phyloP scores from a whole-genome alignment of 2,888 invertebrate genomes.

The Pocota personata region DNA sequence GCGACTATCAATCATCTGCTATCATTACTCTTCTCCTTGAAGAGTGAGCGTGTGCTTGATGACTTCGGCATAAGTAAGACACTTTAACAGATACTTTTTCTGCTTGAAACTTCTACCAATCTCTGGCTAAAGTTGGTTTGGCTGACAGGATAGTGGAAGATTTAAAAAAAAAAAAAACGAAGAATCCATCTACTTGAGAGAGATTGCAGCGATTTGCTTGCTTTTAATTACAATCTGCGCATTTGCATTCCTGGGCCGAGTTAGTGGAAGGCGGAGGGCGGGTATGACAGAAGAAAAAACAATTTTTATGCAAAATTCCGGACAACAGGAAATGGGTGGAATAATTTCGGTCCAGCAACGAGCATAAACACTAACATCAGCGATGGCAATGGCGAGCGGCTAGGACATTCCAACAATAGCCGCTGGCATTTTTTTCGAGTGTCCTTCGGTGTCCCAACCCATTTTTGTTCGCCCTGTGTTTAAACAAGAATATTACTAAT shows the following conservation, averaged over 20 bases:
- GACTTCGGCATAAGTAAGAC: slow-evolving; percentile 74
- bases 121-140: slow-evolving; percentile 11
- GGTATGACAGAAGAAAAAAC: slow-evolving; percentile 1
- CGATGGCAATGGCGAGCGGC: slow-evolving; percentile 9
- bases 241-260: slow-evolving; percentile 54
- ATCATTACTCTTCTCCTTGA: slow-evolving; percentile 70
- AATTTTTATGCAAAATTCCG: slow-evolving; percentile 61
- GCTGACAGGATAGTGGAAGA: background rate
- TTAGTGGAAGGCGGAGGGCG: background rate
- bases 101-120: slow-evolving; percentile 68
- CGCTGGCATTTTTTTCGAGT: slow-evolving; percentile 46
- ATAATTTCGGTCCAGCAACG: slow-evolving; percentile 49
- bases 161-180: slow-evolving; percentile 5
- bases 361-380: slow-evolving; percentile 48
- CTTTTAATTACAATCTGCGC: slow-evolving; percentile 73
- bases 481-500: slow-evolving; percentile 74
- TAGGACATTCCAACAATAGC: slow-evolving; percentile 57
- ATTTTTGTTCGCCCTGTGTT: slow-evolving; percentile 14
- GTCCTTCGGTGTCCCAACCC: background rate
- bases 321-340: slow-evolving; percentile 65
- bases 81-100: slow-evolving; percentile 73
- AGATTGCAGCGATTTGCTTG: slow-evolving; percentile 72
- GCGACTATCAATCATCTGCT: slow-evolving; percentile 74
- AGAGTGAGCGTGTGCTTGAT: slow-evolving; percentile 71
- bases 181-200: slow-evolving; percentile 47